Evolutionary conservation across 2,113 vertebrate species (phyloP).

Genomic region (Artemisiospiza belli): DNA sequence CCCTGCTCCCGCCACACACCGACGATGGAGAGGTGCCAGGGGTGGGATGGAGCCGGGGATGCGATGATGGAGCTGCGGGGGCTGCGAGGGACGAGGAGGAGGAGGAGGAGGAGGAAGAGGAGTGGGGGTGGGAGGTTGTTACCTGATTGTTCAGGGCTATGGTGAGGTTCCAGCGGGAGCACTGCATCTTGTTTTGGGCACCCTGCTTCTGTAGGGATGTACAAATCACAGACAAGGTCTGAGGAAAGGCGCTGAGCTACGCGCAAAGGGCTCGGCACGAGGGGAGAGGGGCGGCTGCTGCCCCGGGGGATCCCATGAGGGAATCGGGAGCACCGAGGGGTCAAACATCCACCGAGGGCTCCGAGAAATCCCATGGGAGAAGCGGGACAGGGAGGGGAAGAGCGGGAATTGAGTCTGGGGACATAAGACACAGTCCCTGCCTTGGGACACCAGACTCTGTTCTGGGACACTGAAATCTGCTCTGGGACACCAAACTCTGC

Average conservation of each 20-base stretch:
- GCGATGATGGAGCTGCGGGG: conserved; percentile 46
- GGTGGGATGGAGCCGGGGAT: conserved; percentile 30
- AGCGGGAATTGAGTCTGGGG: background rate
- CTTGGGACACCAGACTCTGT: no score
- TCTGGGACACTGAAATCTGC: no score
- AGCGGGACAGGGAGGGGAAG: background rate
- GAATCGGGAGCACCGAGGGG: background rate
- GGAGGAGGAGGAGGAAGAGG: background rate
- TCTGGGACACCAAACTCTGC: background rate
- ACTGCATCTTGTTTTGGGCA: conserved; percentile 69
- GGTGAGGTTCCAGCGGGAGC: conserved; percentile 70
- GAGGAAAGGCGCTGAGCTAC: conserved; percentile 41
- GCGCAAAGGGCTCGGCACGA: background rate
- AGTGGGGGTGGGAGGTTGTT: conserved; percentile 20
- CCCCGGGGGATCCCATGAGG: background rate
- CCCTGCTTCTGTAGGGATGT: conserved; percentile 71
- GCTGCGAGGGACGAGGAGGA: background rate
- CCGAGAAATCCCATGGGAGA: background rate
- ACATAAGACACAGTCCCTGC: accelerated
- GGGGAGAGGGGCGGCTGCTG: background rate
- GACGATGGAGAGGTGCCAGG: background rate
- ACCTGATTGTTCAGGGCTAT: conserved; percentile 71
- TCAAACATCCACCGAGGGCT: background rate
- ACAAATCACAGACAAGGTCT: conserved; percentile 64
- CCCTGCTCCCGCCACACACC: background rate